Base-by-base conservation (phyloP, 1,140 invertebrate genomes). In the Gryon sp. region DNA sequence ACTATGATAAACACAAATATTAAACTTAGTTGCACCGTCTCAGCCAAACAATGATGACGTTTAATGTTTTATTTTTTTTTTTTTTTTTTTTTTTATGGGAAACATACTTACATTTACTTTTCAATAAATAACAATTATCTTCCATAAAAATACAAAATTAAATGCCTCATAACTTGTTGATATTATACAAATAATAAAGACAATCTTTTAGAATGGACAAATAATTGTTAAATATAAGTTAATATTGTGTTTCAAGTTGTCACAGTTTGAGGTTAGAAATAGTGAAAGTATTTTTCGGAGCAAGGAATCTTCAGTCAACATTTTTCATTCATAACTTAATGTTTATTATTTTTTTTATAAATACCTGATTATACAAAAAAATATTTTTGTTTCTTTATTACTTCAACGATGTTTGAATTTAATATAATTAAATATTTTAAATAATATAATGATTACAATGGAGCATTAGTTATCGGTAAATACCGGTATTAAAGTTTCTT, bases 21-120 rank as follows among this genome's bases (percentile, higher is more conserved):
- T 32, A n/a, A 43, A 8, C 40, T n/a, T n/a, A n/a, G 18, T 22
- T 12, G 19, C 18, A 9, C 40, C 1, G n/a, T 12, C 8, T 26
- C 11, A 5, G 9, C 7, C 3, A 26, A 45, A 45, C 22, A 43
- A 19, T 43, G 40, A 20, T 43, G 40, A 43, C 40, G 40, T 43
- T 43, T 43, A 11, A 20, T 43, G 5, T 2, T 16, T 7, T 40
- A 6, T 40, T 18, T 1, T 40, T n/a, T n/a, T n/a, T n/a, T n/a
- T n/a, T n/a, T n/a, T n/a, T n/a, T n/a, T n/a, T n/a, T n/a, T n/a
- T n/a, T n/a, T n/a, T n/a, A n/a, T n/a, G n/a, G n/a, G n/a, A n/a
- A n/a, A n/a, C 36, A 1, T 0, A 16, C 36, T 12, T 2, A 16
- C 5, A 20, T n/a, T 1, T 4, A 3, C 3, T 24, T 24, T 24